phyloP scores from a whole-genome alignment of 92 coral and sea anemone genomes.

The Paramuricea clavata region DNA sequence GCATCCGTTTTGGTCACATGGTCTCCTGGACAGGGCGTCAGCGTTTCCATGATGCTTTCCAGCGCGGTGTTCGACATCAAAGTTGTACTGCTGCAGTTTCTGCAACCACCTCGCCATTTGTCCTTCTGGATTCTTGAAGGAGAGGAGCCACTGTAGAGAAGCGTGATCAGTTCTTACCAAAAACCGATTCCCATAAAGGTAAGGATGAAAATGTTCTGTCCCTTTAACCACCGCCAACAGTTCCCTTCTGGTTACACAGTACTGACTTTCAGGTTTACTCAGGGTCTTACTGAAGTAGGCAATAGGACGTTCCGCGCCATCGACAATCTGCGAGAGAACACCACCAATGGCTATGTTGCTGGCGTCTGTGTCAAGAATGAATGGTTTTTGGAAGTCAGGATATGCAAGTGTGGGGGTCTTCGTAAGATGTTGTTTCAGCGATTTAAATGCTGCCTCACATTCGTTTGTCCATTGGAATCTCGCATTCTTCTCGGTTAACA shows the following conservation, averaged over 20 bases:
- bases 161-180: not conserved
- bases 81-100: not conserved
- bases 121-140: not conserved
- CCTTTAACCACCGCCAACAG: too few relatives aligned
- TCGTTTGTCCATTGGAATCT: constrained; percentile 25
- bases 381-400: constrained; percentile 13
- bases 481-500: constrained; percentile 37
- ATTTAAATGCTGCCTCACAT: constrained; percentile 37
- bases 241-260: not conserved
- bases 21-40: not conserved
- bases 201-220: not conserved
- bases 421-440: not conserved
- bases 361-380: too few relatives aligned
- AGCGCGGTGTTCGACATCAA: not conserved
- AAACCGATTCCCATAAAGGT: not conserved
- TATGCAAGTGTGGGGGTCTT: constrained; percentile 43
- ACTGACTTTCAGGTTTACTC: not conserved
- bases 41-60: not conserved
- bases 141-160: not conserved
- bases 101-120: not conserved
- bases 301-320: not conserved
- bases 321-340: not conserved
- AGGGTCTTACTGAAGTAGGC: not conserved
- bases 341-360: not conserved
- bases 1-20: too few relatives aligned